phyloP scores from a whole-genome alignment of 2,113 vertebrate species.

The Ploceus nigricollis region DNA sequence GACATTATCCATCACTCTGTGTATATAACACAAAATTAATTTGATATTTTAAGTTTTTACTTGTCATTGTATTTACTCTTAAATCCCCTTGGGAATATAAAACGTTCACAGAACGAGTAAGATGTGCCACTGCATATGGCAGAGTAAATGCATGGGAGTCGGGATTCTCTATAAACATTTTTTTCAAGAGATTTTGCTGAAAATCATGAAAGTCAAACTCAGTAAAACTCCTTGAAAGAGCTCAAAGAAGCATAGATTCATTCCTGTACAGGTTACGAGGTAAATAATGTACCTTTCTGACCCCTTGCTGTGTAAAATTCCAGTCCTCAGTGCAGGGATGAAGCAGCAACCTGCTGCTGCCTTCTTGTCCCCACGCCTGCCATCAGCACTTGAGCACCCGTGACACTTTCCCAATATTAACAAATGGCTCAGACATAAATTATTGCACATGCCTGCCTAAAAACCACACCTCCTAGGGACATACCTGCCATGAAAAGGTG shows the following conservation, averaged over 20 bases:
- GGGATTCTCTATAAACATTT: neutral
- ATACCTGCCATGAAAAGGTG: neutral
- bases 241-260: neutral
- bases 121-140: neutral
- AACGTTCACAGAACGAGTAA: neutral
- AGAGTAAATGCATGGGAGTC: neutral
- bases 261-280: neutral
- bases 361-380: neutral
- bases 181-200: neutral
- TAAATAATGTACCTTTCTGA: neutral
- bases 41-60: neutral
- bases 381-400: neutral
- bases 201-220: neutral
- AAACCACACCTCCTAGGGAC: neutral
- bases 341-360: neutral
- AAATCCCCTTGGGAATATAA: neutral
- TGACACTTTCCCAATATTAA: slow-evolving; percentile 23
- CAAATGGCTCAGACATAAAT: slow-evolving; percentile 28
- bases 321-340: rapidly evolving
- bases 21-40: neutral
- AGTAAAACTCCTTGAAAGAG: neutral
- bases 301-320: neutral
- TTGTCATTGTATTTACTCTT: neutral
- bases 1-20: neutral
- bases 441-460: neutral